Percentiles rank a stretch among this genome's conserved stretches.
Conservation (phyloP, 1,140 invertebrate genomes). For the Drosophila mayri region DNA sequence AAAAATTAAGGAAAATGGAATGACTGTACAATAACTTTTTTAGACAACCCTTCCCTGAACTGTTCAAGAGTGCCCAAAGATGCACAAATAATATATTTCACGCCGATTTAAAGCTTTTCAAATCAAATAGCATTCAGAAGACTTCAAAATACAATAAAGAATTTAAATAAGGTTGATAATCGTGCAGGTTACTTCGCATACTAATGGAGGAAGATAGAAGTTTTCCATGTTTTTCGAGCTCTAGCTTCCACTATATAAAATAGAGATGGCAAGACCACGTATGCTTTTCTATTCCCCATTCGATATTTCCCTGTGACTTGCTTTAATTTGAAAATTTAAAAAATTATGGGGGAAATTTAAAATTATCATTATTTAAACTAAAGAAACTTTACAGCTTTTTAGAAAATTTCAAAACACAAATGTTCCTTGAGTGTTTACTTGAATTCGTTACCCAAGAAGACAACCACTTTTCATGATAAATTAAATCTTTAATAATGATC, state of each 20-base stretch:
- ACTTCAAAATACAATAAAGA: too few species aligned
- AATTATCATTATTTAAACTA: too few species aligned
- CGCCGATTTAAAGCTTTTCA: background rate
- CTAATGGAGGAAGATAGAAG: background rate
- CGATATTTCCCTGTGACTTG: background rate
- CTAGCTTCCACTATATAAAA: background rate
- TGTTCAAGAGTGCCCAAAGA: background rate
- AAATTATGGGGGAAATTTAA: background rate
- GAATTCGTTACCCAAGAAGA: background rate
- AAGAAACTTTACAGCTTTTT: background rate
- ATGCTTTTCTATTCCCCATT: background rate
- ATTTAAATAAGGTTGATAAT: background rate
- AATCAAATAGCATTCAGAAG: background rate
- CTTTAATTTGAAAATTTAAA: background rate
- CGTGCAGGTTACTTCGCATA: too few species aligned
- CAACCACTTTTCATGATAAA: background rate
- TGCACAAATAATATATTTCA: too few species aligned
- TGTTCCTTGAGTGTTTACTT: background rate
- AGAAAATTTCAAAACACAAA: background rate
- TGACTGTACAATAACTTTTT: background rate
- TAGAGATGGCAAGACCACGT: background rate
- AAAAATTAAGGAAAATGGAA: background rate
- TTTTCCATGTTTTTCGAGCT: background rate
- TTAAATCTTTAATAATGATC: constrained; percentile 1
- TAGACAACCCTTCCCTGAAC: background rate